These are phyloP conservation scores for Heliconius cydno DNA, from an alignment of 2,888 invertebrate species.

Conservation along the genomic window DNA sequence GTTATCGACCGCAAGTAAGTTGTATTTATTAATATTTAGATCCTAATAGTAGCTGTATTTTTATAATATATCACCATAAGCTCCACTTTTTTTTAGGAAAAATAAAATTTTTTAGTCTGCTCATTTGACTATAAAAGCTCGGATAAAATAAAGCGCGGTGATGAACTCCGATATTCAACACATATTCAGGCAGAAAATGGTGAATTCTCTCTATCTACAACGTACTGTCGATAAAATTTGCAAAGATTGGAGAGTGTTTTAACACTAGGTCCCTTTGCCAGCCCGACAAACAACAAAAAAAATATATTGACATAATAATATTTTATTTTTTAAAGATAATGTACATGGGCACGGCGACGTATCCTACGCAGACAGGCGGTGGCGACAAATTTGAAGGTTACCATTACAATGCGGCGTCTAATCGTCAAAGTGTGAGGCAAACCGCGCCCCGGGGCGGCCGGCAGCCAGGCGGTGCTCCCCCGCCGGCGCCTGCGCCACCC, in stretches of 20 bases:
- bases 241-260: neutral
- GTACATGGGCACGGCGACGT: slow-evolving; percentile 79
- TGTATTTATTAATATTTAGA: neutral
- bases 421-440: slow-evolving; percentile 70
- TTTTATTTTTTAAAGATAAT: slow-evolving; percentile 61
- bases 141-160: too few relatives aligned
- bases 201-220: neutral
- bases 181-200: too few relatives aligned
- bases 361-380: slow-evolving; percentile 59
- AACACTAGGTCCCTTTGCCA: too few relatives aligned
- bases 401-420: slow-evolving; percentile 79
- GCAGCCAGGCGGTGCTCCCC: slow-evolving; percentile 54
- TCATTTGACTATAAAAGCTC: too few relatives aligned
- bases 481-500: slow-evolving; percentile 57
- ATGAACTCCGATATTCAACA: too few relatives aligned
- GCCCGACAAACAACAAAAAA: too few relatives aligned
- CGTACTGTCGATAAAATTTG: neutral
- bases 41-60: neutral
- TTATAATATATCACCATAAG: too few relatives aligned
- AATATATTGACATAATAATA: neutral
- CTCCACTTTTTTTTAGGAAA: too few relatives aligned
- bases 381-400: slow-evolving; percentile 76
- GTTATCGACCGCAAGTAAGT: slow-evolving; percentile 84
- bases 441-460: slow-evolving; percentile 65
- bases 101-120: too few relatives aligned